Conservation (phyloP, 1,140 invertebrate genomes). For the Caenorhabditis tropicalis region DNA sequence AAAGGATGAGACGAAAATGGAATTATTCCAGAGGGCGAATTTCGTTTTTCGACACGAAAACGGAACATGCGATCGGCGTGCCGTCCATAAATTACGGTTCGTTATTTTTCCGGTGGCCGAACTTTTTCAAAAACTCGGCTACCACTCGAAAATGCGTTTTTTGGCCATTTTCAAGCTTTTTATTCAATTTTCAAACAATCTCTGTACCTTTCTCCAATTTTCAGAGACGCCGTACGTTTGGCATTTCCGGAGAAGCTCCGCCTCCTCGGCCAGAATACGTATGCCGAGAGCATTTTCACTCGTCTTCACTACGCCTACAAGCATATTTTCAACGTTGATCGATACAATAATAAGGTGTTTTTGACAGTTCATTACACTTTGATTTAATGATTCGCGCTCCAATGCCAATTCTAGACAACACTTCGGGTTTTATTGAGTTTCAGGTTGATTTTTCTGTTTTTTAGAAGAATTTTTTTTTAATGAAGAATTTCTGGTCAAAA, state of each 20-base stretch:
- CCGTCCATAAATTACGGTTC: conserved; percentile 4
- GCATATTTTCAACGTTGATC: conserved; percentile 15
- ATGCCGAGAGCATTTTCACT: not conserved
- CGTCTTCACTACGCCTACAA: not conserved
- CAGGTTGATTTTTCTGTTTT: not conserved
- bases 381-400: not conserved
- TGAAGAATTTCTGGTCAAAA: no score
- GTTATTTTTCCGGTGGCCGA: not conserved
- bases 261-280: not conserved
- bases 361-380: conserved; percentile 11
- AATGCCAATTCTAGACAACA: not conserved
- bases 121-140: no score
- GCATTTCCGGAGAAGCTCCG: not conserved
- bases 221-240: conserved; percentile 13
- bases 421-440: not conserved
- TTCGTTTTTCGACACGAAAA: conserved; percentile 45
- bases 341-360: conserved; percentile 26
- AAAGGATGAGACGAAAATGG: conserved; percentile 27
- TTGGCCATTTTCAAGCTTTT: no score
- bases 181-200: not conserved
- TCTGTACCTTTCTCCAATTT: no score
- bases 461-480: no score
- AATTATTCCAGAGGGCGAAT: conserved; percentile 38
- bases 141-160: no score
- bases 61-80: conserved; percentile 28